A percentile compares a stretch with the other conserved stretches of the same genome.
Conservation (phyloP, 2,888 invertebrate species). For the Ceriagrion tenellum region DNA sequence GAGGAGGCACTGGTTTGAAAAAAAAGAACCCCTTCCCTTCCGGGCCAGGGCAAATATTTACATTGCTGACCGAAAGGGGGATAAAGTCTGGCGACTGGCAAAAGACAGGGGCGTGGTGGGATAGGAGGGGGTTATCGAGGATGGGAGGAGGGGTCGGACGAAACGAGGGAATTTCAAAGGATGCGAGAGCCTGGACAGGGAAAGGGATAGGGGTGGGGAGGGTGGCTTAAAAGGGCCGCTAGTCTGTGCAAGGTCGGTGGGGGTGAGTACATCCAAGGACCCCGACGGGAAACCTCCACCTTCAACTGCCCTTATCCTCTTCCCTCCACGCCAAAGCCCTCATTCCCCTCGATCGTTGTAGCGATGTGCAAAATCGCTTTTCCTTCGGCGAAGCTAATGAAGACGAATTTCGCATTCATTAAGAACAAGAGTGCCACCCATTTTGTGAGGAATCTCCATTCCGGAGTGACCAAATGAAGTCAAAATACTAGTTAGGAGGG, state of each 20-base stretch:
- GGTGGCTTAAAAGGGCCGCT: background rate
- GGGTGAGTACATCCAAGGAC: background rate
- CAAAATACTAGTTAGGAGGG: background rate
- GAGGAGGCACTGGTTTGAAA: conserved; percentile 45
- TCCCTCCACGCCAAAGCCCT: background rate
- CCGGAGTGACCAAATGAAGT: background rate
- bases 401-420: conserved; percentile 16
- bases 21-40: conserved; percentile 35
- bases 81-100: conserved; percentile 25
- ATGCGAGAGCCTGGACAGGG: background rate
- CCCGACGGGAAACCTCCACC: background rate
- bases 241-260: background rate
- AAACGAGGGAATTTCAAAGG: background rate
- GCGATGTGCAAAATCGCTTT: conserved; percentile 5
- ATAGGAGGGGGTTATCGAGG: too few species aligned
- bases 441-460: background rate
- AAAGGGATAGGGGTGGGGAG: background rate
- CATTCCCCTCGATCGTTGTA: background rate
- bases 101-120: background rate
- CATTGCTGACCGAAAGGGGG: conserved; percentile 24
- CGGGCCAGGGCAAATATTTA: conserved; percentile 57
- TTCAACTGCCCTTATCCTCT: background rate
- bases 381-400: background rate
- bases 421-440: background rate
- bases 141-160: background rate